Evolutionary conservation across 2,888 invertebrate genomes (phyloP).

Genomic region (Caenorhabditis uteleia): DNA sequence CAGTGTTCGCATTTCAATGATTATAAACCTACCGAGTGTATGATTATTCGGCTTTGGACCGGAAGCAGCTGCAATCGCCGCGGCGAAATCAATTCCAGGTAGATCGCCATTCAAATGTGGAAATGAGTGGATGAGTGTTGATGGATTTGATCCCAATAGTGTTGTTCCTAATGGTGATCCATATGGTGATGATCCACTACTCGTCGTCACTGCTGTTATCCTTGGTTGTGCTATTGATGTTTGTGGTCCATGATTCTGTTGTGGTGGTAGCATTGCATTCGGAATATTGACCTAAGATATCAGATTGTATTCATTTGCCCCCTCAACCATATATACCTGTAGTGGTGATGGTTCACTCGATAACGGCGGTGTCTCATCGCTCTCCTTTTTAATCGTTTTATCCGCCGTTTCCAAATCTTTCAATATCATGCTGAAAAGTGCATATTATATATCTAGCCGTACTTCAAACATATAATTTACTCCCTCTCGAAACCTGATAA

Average conservation of each 20-base stretch:
- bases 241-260: background rate
- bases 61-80: conserved; percentile 40
- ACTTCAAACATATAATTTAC: too few relatives aligned
- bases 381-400: conserved; percentile 60
- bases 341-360: conserved; percentile 49
- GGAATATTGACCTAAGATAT: conserved; percentile 11
- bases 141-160: conserved; percentile 13
- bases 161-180: conserved; percentile 37
- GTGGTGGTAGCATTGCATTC: conserved; percentile 25
- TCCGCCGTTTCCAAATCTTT: conserved; percentile 68
- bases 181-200: conserved; percentile 32
- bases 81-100: conserved; percentile 32
- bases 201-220: conserved; percentile 16
- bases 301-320: background rate
- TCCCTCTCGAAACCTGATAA: too few relatives aligned
- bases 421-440: conserved; percentile 65
- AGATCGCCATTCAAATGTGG: conserved; percentile 31
- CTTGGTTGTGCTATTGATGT: conserved; percentile 8
- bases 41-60: conserved; percentile 6
- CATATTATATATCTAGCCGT: too few relatives aligned
- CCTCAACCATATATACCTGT: conserved; percentile 30
- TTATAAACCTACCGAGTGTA: background rate
- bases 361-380: conserved; percentile 56
- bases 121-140: conserved; percentile 18
- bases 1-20: too few relatives aligned